Percentiles rank a stretch among this genome's conserved stretches.
Conservation (phyloP, 92 coral and sea anemone species). For the Phenganax stokvisi region DNA sequence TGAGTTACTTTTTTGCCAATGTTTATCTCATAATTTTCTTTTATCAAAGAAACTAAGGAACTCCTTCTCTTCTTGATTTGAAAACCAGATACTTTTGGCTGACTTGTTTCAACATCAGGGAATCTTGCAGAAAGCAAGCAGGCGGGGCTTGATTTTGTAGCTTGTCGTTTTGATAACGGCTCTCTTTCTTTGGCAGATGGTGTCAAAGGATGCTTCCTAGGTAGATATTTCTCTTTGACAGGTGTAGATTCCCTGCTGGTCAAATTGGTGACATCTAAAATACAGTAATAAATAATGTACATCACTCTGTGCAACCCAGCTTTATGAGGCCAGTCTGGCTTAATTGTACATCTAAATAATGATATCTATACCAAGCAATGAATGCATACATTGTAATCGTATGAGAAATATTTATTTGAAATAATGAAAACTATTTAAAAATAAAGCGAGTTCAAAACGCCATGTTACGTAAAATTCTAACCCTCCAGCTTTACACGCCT, state of each 20-base stretch:
- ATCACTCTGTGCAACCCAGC: background rate
- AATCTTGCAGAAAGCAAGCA: background rate
- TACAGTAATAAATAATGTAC: background rate
- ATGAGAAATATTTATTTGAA: background rate
- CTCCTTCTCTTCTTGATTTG: conserved; percentile 17
- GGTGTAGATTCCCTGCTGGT: background rate
- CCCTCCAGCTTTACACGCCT: no score
- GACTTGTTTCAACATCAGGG: background rate
- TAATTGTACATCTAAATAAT: background rate
- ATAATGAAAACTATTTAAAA: no score
- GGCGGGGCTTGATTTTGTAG: background rate
- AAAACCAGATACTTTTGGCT: conserved; percentile 5
- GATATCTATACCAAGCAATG: background rate
- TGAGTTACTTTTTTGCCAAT: conserved; percentile 6
- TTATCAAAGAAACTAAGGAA: background rate
- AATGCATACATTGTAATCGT: no score
- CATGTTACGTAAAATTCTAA: no score
- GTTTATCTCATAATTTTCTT: background rate
- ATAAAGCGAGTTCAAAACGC: no score
- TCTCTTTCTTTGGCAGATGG: conserved; percentile 14
- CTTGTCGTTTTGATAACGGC: background rate
- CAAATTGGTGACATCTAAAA: conserved; percentile 10
- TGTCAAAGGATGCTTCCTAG: conserved; percentile 9
- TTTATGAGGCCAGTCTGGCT: background rate
- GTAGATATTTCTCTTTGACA: background rate